These are phyloP conservation scores for Euborellia annulipes DNA, from an alignment of 1,140 invertebrate species.

Conservation along the genomic window DNA sequence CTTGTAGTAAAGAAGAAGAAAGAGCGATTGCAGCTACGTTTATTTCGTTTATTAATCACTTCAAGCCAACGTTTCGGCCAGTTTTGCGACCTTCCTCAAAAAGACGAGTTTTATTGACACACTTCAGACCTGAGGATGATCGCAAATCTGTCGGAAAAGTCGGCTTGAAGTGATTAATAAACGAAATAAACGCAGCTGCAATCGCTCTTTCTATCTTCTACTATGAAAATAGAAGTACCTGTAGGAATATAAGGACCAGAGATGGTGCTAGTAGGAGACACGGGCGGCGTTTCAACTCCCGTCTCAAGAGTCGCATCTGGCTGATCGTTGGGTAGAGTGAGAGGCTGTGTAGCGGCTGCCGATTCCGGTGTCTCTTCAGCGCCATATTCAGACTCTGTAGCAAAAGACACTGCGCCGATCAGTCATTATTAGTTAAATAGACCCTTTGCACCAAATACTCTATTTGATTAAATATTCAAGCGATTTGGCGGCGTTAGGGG, in stretches of 20 bases:
- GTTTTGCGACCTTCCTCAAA: too few species aligned
- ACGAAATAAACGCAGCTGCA: too few species aligned
- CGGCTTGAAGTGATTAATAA: too few species aligned
- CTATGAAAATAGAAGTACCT: conserved; percentile 8
- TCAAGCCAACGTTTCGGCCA: too few species aligned
- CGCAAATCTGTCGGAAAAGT: too few species aligned
- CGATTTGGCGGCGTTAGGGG: background rate
- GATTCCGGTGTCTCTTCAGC: conserved; percentile 7
- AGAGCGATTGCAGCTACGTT: too few species aligned
- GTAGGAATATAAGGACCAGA: conserved; percentile 60
- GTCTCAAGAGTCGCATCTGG: background rate
- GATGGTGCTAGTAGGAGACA: conserved; percentile 36
- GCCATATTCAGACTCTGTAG: conserved; percentile 14
- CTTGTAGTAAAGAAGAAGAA: too few species aligned
- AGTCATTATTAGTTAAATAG: too few species aligned
- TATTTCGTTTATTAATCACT: too few species aligned
- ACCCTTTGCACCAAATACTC: background rate
- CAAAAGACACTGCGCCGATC: background rate
- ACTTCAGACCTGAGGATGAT: too few species aligned
- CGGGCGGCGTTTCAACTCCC: conserved; percentile 38
- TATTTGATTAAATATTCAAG: background rate
- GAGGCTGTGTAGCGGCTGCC: background rate
- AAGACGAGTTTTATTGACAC: too few species aligned
- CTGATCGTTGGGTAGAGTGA: background rate
- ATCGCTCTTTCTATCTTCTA: too few species aligned